A percentile compares a stretch with the other conserved stretches of the same genome.
phyloP scores from a whole-genome alignment of 2,797 vertebrate species.

The Lepus townsendii region DNA sequence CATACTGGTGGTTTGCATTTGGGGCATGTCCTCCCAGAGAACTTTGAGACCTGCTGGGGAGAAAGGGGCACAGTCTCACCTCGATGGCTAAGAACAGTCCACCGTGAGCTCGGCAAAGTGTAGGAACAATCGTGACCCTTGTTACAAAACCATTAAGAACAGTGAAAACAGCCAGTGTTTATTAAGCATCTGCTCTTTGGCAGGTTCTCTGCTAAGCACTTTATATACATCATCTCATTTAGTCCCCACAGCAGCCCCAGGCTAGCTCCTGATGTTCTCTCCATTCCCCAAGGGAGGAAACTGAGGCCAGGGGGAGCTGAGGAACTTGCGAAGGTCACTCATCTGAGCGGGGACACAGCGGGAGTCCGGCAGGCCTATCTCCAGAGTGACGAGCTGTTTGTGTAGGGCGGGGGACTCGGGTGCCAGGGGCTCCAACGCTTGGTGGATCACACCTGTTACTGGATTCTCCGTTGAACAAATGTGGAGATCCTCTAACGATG shows the following conservation, averaged over 20 bases:
- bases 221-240: neutral
- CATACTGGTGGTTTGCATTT: neutral
- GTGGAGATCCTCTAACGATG: neutral
- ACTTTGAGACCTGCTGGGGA: neutral
- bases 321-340: neutral
- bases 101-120: neutral
- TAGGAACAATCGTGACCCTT: neutral
- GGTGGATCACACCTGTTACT: neutral
- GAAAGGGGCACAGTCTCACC: neutral
- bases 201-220: neutral
- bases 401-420: neutral
- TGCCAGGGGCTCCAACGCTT: slow-evolving; percentile 25
- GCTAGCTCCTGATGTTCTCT: neutral
- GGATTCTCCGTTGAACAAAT: slow-evolving; percentile 7
- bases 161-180: neutral
- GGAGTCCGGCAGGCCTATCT: neutral
- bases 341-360: neutral
- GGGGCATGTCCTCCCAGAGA: neutral
- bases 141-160: neutral
- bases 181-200: neutral
- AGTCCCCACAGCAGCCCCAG: neutral
- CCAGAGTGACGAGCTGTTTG: neutral
- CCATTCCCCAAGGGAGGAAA: neutral
- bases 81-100: neutral
- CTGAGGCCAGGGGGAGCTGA: neutral